phyloP scores from a whole-genome alignment of 1,140 invertebrate species.

The Aphelenchoides fujianensis region DNA sequence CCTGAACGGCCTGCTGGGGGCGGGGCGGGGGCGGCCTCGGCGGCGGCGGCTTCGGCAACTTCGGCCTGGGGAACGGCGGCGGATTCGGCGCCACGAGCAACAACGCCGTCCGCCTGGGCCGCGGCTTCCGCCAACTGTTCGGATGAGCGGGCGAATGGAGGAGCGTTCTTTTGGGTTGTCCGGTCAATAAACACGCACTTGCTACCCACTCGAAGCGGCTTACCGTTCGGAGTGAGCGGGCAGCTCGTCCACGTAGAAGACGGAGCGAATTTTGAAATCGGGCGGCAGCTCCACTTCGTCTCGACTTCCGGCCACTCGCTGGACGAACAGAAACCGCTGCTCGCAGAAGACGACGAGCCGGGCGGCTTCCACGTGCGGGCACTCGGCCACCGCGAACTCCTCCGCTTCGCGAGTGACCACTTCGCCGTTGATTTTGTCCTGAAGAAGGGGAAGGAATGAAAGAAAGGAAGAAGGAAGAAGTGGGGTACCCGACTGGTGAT shows the following conservation, averaged over 20 bases:
- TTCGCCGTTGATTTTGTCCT: slow-evolving; percentile 23
- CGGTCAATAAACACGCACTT: too few relatives aligned
- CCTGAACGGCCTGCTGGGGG: too few relatives aligned
- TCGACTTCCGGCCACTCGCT: background rate
- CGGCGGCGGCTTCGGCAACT: background rate
- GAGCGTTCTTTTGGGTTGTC: background rate
- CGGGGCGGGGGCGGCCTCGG: background rate
- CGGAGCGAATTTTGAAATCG: background rate
- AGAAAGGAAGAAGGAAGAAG: too few relatives aligned
- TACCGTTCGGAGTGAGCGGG: slow-evolving; percentile 9
- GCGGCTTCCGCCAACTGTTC: background rate
- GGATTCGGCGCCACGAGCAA: too few relatives aligned
- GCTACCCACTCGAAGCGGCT: background rate
- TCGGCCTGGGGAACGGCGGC: too few relatives aligned
- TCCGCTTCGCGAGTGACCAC: slow-evolving; percentile 13
- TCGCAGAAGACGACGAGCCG: slow-evolving; percentile 8
- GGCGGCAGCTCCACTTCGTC: background rate
- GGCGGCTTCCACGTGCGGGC: background rate
- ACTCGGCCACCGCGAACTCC: background rate
- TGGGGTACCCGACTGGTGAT: slow-evolving; percentile 17
- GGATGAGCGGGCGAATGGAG: background rate
- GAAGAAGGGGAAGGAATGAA: slow-evolving; percentile 10
- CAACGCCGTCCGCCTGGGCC: background rate
- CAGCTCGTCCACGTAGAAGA: slow-evolving; percentile 7
- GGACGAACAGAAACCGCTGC: slow-evolving; percentile 3